phyloP scores from a whole-genome alignment of 53 echinoderm and acorn worm genomes.

The Holothuria scabra region DNA sequence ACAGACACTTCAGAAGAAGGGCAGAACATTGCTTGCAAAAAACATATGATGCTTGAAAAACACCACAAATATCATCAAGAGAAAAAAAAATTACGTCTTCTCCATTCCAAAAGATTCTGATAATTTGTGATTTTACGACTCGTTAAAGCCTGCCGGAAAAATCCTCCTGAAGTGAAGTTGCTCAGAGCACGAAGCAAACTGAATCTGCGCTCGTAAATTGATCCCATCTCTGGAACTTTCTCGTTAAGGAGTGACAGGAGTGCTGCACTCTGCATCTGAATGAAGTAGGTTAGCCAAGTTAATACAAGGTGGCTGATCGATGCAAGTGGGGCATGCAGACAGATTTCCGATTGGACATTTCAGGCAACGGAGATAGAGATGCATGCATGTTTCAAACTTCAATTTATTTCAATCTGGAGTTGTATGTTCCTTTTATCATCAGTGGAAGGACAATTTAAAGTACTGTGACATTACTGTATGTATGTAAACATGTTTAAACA shows the following conservation, averaged over 20 bases:
- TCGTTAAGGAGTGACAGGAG: neutral
- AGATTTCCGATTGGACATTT: neutral
- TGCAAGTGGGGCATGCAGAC: slow-evolving; percentile 12
- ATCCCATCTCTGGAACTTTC: slow-evolving; percentile 4
- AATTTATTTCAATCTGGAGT: too few relatives aligned
- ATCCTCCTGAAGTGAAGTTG: neutral
- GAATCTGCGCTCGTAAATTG: slow-evolving; percentile 37
- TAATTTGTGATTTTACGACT: too few relatives aligned
- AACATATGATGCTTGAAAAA: too few relatives aligned
- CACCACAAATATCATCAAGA: too few relatives aligned
- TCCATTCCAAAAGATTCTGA: too few relatives aligned
- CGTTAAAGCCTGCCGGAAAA: slow-evolving; percentile 6
- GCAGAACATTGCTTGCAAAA: slow-evolving; percentile 20
- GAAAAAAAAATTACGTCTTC: too few relatives aligned
- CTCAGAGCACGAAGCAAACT: slow-evolving; percentile 25
- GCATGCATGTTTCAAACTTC: too few relatives aligned
- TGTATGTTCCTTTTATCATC: too few relatives aligned
- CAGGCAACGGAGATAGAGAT: too few relatives aligned
- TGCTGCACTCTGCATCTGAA: slow-evolving; percentile 1
- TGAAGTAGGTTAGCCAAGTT: slow-evolving; percentile 37
- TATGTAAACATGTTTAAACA: too few relatives aligned
- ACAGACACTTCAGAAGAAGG: slow-evolving; percentile 33
- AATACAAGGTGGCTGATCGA: slow-evolving; percentile 22
- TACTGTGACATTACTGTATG: too few relatives aligned
- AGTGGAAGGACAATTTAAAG: too few relatives aligned